Base-by-base conservation (phyloP, 1,140 invertebrate species). In the Leptinotarsa undecemlineata region DNA sequence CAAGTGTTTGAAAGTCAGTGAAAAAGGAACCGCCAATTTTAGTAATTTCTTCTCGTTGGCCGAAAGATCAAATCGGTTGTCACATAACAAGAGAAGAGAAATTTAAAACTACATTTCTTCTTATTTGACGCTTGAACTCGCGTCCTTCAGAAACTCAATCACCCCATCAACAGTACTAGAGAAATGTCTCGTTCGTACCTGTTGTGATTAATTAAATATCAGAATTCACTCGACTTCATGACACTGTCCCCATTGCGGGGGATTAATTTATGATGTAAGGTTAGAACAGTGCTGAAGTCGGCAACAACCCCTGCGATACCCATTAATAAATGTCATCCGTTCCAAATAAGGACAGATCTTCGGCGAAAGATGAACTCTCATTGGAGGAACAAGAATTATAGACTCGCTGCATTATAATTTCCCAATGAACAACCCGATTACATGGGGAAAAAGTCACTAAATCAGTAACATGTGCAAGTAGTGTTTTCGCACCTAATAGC, bases 261-360 rank as follows among this genome's bases (percentile, higher is more conserved):
- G 42, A 68, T 68, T 68, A 68, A 68, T 68, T 68, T 68, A 68
- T 68, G 66, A 68, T 68, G 66, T 48, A 42, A 68, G 66, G 66
- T 68, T 68, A 68, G 66, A 68, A 68, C 66, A 68, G 42, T 42
- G n/a, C 66, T 26, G 23, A 68, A 68, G 42, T 68, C 66, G 19
- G 66, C 66, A 42, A 15, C 23, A 68, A 68, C 66, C 66, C 66
- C 66, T 68, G 42, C 66, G 66, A 68, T 68, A 68, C 42, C 42
- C 66, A 68, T 68, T 68, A 68, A 48, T 68, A 68, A 68, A 68
- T 68, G 66, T 68, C 66, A 48, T 68, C 66, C 42, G 4, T 42
- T 26, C 23, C 66, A 68, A 68, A 68, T 68, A 68, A 68, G 66
- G 66, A 68, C 66, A 19, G 66, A 68, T 68, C 66, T 47, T 33